Evolutionary conservation across 1,140 invertebrate genomes (phyloP).

Genomic region (Nylanderia fulva): DNA sequence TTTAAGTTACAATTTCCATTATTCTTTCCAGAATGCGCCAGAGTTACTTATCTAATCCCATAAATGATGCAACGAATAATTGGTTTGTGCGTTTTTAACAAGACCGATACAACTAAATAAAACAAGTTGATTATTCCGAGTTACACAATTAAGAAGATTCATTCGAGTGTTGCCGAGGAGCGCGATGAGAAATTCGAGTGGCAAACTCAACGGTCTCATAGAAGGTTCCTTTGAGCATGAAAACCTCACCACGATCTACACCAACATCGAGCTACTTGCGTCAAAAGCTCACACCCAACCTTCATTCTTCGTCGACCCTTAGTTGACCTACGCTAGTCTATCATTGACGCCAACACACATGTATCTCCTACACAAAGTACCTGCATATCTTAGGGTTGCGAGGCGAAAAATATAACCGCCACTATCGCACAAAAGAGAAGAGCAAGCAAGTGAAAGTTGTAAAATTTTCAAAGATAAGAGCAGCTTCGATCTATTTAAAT

Average conservation of each 20-base stretch:
- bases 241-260: slow-evolving; percentile 70
- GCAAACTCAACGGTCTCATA: slow-evolving; percentile 67
- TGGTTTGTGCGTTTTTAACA: not conserved
- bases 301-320: slow-evolving; percentile 62
- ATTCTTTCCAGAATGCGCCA: not conserved
- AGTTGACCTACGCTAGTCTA: slow-evolving; percentile 37
- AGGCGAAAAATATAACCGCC: slow-evolving; percentile 35
- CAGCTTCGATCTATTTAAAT: slow-evolving; percentile 46
- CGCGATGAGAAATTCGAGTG: slow-evolving; percentile 58
- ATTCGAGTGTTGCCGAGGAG: not conserved
- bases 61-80: not conserved
- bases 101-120: slow-evolving; percentile 58
- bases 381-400: slow-evolving; percentile 18
- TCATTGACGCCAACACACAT: slow-evolving; percentile 42
- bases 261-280: slow-evolving; percentile 72
- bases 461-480: slow-evolving; percentile 23
- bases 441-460: slow-evolving; percentile 15
- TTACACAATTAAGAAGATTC: slow-evolving; percentile 25
- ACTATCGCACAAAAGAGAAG: not conserved
- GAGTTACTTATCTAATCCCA: not conserved
- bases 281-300: slow-evolving; percentile 69
- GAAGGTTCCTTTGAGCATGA: slow-evolving; percentile 68
- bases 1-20: not conserved
- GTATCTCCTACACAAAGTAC: slow-evolving; percentile 48
- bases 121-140: slow-evolving; percentile 55